Evolutionary conservation across 2,797 vertebrate species (phyloP).

Genomic region (Cichlasoma orientale): DNA sequence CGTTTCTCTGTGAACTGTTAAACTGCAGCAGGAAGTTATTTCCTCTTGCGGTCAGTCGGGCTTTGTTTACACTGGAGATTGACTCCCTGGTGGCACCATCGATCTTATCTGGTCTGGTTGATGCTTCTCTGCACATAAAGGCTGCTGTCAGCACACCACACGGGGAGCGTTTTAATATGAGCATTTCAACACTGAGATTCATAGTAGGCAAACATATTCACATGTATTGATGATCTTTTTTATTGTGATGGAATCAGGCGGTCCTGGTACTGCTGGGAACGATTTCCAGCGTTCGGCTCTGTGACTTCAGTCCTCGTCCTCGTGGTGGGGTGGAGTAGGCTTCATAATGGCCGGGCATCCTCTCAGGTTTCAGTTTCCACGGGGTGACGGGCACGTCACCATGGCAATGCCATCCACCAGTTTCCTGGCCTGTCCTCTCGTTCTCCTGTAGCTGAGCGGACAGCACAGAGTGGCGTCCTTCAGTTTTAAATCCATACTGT

Average conservation of each 20-base stretch:
- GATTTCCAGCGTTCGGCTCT: not conserved
- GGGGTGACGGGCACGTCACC: constrained; percentile 60
- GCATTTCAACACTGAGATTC: constrained; percentile 1
- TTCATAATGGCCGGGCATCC: constrained; percentile 31
- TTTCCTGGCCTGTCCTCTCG: constrained; percentile 21
- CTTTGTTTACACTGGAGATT: constrained; percentile 67
- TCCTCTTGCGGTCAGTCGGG: constrained; percentile 52
- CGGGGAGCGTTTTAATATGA: constrained; percentile 10
- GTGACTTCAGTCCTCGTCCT: constrained; percentile 9
- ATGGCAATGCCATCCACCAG: constrained; percentile 62
- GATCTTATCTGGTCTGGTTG: constrained; percentile 49
- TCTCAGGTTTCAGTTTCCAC: constrained; percentile 81
- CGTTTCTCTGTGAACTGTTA: constrained; percentile 57
- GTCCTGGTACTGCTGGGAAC: not conserved
- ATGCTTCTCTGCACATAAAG: constrained; percentile 38
- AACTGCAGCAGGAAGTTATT: constrained; percentile 58
- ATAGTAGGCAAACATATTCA: not conserved
- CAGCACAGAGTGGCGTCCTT: not conserved
- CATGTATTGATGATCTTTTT: not conserved
- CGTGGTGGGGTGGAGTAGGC: constrained; percentile 13
- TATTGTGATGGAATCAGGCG: not conserved
- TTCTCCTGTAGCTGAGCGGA: not conserved
- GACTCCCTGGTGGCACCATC: constrained; percentile 51
- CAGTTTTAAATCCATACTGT: accelerated
- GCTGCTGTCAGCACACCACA: constrained; percentile 12